These are phyloP conservation scores for Calameuta idolon DNA, from an alignment of 2,888 invertebrate genomes.

Conservation along the genomic window DNA sequence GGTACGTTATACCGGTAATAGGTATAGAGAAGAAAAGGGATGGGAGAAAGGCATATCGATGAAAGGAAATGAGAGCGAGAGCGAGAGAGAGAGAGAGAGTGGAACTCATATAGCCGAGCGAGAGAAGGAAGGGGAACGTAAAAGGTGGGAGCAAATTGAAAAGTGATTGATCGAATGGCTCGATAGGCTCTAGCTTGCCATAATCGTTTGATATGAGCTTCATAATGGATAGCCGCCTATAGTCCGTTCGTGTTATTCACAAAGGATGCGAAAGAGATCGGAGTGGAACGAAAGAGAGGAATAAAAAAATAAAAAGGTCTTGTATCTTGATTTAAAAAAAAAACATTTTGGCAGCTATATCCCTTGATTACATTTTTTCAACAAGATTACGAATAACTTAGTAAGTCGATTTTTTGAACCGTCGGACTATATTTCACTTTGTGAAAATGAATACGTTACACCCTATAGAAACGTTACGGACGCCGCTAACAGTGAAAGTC, in stretches of 20 bases:
- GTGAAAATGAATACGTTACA: background rate
- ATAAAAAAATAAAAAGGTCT: background rate
- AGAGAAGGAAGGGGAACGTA: background rate
- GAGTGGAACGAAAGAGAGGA: background rate
- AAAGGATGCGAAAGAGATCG: background rate
- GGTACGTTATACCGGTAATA: background rate
- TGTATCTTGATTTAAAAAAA: background rate
- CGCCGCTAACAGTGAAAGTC: background rate
- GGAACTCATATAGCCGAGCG: background rate
- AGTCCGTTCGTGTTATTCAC: slow-evolving; percentile 14
- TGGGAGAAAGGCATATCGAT: background rate
- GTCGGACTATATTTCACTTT: background rate
- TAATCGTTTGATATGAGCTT: slow-evolving; percentile 24
- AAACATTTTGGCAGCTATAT: background rate
- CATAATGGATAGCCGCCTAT: slow-evolving; percentile 21
- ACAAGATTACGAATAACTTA: background rate
- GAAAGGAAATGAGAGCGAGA: background rate
- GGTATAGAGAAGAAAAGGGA: background rate
- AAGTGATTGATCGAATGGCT: slow-evolving; percentile 22
- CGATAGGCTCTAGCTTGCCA: slow-evolving; percentile 24
- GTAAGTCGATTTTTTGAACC: background rate
- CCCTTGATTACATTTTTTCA: background rate
- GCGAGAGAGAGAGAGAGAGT: background rate
- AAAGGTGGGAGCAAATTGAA: slow-evolving; percentile 20
- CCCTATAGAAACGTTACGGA: background rate